Evolutionary conservation across 2,113 vertebrate genomes (phyloP).

Genomic region (Phalacrocorax carbo): DNA sequence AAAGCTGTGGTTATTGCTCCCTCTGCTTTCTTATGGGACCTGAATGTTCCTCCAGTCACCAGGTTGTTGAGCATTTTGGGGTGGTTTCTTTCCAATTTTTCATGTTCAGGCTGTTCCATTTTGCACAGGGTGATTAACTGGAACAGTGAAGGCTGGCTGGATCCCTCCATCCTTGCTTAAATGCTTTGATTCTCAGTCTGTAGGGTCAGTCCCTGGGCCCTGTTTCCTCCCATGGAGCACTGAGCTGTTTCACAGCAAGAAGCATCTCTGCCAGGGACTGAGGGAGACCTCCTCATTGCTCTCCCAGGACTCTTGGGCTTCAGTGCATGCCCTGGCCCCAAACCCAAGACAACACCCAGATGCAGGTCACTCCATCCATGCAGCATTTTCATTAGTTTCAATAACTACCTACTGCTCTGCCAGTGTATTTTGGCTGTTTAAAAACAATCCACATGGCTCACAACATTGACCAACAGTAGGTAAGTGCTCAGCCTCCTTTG

Average conservation of each 20-base stretch:
- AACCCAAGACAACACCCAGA: background rate
- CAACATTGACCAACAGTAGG: background rate
- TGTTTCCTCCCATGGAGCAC: background rate
- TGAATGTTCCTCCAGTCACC: background rate
- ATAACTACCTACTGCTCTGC: background rate
- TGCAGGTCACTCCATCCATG: background rate
- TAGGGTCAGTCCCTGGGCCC: fast-evolving
- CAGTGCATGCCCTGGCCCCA: background rate
- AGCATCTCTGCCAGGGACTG: background rate
- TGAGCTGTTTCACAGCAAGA: background rate
- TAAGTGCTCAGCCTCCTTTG: background rate
- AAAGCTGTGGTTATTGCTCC: background rate
- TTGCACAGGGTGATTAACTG: background rate
- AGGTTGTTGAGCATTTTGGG: background rate
- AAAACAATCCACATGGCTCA: background rate
- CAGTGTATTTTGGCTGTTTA: background rate
- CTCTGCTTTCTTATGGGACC: background rate
- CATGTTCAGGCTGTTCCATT: background rate
- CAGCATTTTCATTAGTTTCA: background rate
- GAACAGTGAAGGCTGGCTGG: background rate
- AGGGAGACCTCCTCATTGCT: background rate
- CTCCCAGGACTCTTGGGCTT: background rate
- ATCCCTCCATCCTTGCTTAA: background rate
- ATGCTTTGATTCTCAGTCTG: background rate
- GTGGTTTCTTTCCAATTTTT: background rate